Conservation (phyloP, 2,797 vertebrate genomes). For the Gymnothorax reevesii region DNA sequence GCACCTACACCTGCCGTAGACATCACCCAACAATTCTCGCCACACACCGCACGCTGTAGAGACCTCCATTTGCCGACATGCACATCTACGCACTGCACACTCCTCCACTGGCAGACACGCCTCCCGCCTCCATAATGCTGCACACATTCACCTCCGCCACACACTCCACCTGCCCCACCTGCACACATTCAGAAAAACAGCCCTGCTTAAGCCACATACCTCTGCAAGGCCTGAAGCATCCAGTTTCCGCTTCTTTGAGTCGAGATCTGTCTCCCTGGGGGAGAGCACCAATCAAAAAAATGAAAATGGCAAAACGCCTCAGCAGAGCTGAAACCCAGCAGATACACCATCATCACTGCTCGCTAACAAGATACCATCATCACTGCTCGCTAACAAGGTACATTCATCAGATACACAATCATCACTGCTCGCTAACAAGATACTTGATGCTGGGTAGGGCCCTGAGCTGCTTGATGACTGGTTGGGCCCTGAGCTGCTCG, state of each 20-base stretch:
- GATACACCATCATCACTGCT: no score
- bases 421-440: no score
- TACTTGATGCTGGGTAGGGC: neutral
- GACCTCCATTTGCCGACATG: no score
- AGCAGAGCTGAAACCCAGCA: neutral
- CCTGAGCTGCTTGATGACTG: neutral
- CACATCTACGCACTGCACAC: neutral
- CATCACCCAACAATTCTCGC: neutral
- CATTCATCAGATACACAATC: no score
- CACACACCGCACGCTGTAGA: neutral
- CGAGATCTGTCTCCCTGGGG: neutral
- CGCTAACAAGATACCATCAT: no score
- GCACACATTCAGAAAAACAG: neutral
- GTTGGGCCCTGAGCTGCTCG: neutral
- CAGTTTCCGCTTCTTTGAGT: slow-evolving; percentile 7
- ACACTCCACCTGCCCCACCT: neutral
- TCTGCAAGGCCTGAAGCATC: neutral
- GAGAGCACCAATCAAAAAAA: neutral
- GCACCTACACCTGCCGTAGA: no score
- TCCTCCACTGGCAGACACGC: no score
- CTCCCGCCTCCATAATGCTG: no score
- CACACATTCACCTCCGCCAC: no score
- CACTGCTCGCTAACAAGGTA: no score
- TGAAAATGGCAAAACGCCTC: neutral
- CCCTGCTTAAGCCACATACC: neutral